A percentile compares a stretch with the other conserved stretches of the same genome.
These are phyloP conservation scores for Brachynemurus nebulosus DNA, from an alignment of 2,888 invertebrate species.

Conservation along the genomic window DNA sequence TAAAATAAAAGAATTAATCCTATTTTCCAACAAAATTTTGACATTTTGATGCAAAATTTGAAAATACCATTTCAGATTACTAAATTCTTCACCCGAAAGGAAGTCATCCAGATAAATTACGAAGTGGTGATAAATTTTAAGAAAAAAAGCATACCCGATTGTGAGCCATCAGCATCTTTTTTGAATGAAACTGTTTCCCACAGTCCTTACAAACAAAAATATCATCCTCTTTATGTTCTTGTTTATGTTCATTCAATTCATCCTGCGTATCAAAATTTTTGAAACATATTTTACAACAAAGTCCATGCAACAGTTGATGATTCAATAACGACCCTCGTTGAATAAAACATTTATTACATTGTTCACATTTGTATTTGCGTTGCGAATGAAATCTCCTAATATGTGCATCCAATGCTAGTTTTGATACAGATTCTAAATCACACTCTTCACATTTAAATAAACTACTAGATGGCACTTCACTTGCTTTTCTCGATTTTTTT, in stretches of 20 bases:
- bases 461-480: background rate
- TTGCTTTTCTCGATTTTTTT: background rate
- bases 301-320: background rate
- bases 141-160: background rate
- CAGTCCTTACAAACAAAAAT: background rate
- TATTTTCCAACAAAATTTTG: too few species aligned
- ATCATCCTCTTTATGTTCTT: background rate
- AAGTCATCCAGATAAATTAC: too few species aligned
- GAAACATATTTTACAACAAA: background rate
- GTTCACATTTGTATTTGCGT: background rate
- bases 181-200: background rate
- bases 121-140: too few species aligned
- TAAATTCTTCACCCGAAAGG: too few species aligned
- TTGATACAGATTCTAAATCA: background rate
- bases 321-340: background rate
- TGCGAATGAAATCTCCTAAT: background rate
- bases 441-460: background rate
- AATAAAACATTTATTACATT: background rate
- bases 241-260: background rate
- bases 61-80: too few species aligned
- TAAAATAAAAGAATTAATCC: too few species aligned
- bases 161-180: background rate
- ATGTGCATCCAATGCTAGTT: background rate
- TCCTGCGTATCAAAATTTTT: background rate
- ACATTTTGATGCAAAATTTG: too few species aligned